These are phyloP conservation scores for Phyllotreta striolata DNA, from an alignment of 2,888 invertebrate species.

Conservation along the genomic window DNA sequence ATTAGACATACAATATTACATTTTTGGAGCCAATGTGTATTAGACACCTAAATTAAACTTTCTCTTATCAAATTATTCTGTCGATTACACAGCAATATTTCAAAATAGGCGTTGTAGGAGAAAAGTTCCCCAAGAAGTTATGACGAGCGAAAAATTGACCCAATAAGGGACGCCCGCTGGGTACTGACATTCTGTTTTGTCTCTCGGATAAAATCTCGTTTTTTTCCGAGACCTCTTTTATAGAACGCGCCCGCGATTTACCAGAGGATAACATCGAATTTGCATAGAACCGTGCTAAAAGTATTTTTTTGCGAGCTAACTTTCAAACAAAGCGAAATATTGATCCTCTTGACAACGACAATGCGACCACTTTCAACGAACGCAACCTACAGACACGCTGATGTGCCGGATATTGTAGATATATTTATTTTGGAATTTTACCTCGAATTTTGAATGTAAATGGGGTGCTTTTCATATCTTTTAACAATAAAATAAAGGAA, in stretches of 20 bases:
- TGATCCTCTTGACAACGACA: conserved; percentile 11
- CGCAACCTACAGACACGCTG: background rate
- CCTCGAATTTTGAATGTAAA: background rate
- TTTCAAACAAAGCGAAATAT: conserved; percentile 13
- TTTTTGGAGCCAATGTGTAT: no score
- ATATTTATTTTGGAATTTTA: background rate
- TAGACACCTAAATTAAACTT: no score
- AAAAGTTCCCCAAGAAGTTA: background rate
- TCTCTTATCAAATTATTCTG: no score
- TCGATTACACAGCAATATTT: no score
- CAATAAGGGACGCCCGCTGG: conserved; percentile 1
- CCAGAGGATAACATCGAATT: conserved; percentile 13
- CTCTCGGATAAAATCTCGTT: conserved; percentile 14
- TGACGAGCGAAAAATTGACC: conserved; percentile 7
- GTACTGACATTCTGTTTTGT: conserved; percentile 9
- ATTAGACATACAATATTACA: no score
- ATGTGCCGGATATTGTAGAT: background rate
- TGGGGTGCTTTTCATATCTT: no score
- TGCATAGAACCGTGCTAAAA: conserved; percentile 14
- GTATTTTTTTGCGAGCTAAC: conserved; percentile 6
- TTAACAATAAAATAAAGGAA: no score
- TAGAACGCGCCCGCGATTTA: conserved; percentile 13
- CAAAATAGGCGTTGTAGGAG: no score
- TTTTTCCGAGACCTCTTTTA: conserved; percentile 1
- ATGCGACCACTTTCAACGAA: conserved; percentile 1